Base-by-base conservation (phyloP, 2,797 vertebrate genomes). In the Tadarida brasiliensis region DNA sequence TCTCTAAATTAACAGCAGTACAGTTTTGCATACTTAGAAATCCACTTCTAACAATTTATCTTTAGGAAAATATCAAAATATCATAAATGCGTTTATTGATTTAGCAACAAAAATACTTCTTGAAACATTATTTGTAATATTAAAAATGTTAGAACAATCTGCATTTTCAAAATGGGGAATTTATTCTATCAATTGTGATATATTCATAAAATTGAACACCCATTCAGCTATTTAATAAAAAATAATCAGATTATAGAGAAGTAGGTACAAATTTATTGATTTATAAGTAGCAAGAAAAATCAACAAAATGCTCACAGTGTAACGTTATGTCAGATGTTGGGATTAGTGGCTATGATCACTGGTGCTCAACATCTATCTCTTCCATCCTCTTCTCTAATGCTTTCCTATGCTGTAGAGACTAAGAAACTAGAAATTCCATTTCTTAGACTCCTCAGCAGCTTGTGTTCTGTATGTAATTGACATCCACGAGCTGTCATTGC, bases 91-190 rank as follows among this genome's bases (percentile, higher is more conserved):
- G 22, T 54, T 94, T 5, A 90, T 33, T 84, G 61, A 85, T 33
- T 77, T 70, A 77, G 26, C 20, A 76, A 70, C 59, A 84, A 70
- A 82, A 78, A 90, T 54, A 78, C 57, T 77, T 70, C 76, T 85
- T 61, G 61, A 70, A 85, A 71, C 16, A 63, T 68, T 68, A 30
- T 61, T 74, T 61, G 57, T 78, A 85, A 61, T 78, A 70, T 68
- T 94, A 94, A 51, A 93, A 84, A 78, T 85, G 28, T 90, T 85
- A 70, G 9, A 77, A 54, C n/a, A 54, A 33, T 70, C 16, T 70
- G 16, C 20, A 61, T 71, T 78, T 85, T 19, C 28, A 78, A 87
- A 90, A 63, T 78, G 20, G n/a, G 49, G 11, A 11, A 70, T 71
- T 90, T 63, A 71, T 85, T 54, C 33, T 11, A 54, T 78, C 33